phyloP scores from a whole-genome alignment of 1,140 invertebrate genomes.

The Protaetia brevitarsis region DNA sequence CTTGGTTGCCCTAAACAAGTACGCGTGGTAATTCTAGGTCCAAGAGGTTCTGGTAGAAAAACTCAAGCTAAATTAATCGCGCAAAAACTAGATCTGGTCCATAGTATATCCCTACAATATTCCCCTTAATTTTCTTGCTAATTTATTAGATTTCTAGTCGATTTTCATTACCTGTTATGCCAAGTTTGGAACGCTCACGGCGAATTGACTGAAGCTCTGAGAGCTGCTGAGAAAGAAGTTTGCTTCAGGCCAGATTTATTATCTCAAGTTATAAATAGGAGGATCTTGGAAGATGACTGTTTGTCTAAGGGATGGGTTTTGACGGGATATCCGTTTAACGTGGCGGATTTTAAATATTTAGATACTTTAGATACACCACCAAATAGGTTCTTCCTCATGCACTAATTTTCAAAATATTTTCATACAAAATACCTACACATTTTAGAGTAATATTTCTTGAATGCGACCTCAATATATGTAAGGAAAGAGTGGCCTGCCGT shows the following conservation, averaged over 20 bases:
- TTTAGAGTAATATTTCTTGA: conserved; percentile 43
- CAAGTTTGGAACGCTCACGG: conserved; percentile 51
- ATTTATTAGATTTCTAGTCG: too few species aligned
- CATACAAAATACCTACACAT: not conserved
- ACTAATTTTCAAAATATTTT: too few species aligned
- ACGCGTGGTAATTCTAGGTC: conserved; percentile 52
- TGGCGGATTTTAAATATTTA: conserved; percentile 57
- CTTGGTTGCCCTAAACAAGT: conserved; percentile 42
- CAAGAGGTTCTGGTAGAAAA: conserved; percentile 51
- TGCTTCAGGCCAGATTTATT: conserved; percentile 50
- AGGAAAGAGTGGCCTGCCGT: conserved; percentile 38
- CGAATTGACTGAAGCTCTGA: conserved; percentile 51
- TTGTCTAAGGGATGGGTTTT: conserved; percentile 60
- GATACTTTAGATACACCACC: conserved; percentile 60
- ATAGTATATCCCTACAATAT: conserved; percentile 40
- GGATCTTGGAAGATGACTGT: conserved; percentile 55
- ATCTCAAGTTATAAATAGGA: conserved; percentile 51
- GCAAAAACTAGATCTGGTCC: conserved; percentile 50
- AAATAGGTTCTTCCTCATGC: conserved; percentile 52
- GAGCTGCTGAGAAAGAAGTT: conserved; percentile 45
- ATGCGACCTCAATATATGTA: conserved; percentile 42
- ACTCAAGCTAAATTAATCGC: conserved; percentile 49
- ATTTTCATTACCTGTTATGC: conserved; percentile 54
- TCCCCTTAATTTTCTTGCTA: too few species aligned
- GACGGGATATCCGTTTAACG: conserved; percentile 55